These are phyloP conservation scores for Leptopilina syphax DNA, from an alignment of 2,888 invertebrate genomes.

Conservation along the genomic window DNA sequence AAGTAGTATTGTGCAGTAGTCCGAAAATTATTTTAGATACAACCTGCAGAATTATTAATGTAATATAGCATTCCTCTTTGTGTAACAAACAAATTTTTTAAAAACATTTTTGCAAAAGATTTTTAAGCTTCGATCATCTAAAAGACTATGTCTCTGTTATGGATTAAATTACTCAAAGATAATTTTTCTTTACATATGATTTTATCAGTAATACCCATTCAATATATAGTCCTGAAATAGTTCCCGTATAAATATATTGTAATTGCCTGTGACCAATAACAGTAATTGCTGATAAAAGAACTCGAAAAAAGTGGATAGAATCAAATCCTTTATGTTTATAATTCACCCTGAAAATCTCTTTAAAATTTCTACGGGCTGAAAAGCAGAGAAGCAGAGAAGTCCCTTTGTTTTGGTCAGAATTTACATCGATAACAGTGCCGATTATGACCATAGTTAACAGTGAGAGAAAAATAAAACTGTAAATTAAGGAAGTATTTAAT, in stretches of 20 bases:
- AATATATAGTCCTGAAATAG: conserved; percentile 55
- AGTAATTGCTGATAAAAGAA: conserved; percentile 41
- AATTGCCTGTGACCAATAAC: conserved; percentile 64
- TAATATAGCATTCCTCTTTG: not conserved
- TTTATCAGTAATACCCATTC: conserved; percentile 57
- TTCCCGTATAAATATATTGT: conserved; percentile 58
- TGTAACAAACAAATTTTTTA: too few relatives aligned
- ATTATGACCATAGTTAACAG: conserved; percentile 30
- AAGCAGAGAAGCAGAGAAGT: conserved; percentile 63
- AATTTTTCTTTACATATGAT: too few relatives aligned
- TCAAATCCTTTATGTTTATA: conserved; percentile 63
- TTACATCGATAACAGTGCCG: conserved; percentile 42
- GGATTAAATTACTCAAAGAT: too few relatives aligned
- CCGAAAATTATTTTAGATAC: conserved; percentile 40
- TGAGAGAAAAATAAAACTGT: conserved; percentile 30
- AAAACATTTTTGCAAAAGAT: too few relatives aligned
- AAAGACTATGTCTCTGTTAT: too few relatives aligned
- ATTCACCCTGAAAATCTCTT: conserved; percentile 55
- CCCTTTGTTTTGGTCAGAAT: conserved; percentile 39
- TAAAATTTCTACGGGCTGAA: conserved; percentile 63
- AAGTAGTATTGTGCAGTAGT: conserved; percentile 60
- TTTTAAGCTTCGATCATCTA: too few relatives aligned
- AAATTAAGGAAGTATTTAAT: not conserved
- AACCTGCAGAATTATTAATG: conserved; percentile 39
- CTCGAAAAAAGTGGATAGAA: not conserved